Evolutionary conservation across 2,797 vertebrate species (phyloP).

Genomic region (Philypnodon macrostomus): DNA sequence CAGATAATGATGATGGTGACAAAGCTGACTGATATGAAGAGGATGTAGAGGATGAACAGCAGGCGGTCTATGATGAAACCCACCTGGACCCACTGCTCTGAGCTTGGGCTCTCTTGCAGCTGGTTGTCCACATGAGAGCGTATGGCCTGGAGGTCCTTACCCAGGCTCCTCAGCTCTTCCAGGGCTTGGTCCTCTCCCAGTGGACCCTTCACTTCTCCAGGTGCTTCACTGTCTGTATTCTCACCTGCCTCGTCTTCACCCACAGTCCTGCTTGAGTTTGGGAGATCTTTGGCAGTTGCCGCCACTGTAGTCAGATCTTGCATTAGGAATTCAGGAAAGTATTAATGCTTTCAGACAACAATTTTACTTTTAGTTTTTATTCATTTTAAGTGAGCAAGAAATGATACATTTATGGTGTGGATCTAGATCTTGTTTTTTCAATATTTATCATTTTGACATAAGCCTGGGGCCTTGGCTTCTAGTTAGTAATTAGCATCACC

Average conservation of each 20-base stretch:
- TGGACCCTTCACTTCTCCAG: neutral
- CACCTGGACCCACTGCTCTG: conserved; percentile 68
- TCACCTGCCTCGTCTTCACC: neutral
- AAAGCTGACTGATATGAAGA: conserved; percentile 70
- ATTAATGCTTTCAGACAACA: too few species aligned
- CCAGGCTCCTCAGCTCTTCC: conserved; percentile 61
- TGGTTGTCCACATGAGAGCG: conserved; percentile 45
- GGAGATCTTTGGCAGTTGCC: too few species aligned
- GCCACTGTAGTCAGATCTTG: neutral
- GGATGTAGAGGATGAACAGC: conserved; percentile 63
- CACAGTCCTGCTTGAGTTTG: too few species aligned
- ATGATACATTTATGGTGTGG: too few species aligned
- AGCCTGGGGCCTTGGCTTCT: too few species aligned
- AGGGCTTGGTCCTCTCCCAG: conserved; percentile 28
- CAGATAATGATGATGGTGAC: conserved; percentile 65
- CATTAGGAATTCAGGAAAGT: too few species aligned
- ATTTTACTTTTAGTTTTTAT: too few species aligned
- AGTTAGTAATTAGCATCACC: too few species aligned
- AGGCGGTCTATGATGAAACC: conserved; percentile 67
- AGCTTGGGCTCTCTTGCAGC: conserved; percentile 10
- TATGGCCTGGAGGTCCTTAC: conserved; percentile 50
- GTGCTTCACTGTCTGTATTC: neutral
- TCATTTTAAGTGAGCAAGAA: too few species aligned
- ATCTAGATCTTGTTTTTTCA: too few species aligned
- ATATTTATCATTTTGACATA: too few species aligned